Base-by-base conservation (phyloP, 2,888 invertebrate genomes). In the Pyrgus malvae region DNA sequence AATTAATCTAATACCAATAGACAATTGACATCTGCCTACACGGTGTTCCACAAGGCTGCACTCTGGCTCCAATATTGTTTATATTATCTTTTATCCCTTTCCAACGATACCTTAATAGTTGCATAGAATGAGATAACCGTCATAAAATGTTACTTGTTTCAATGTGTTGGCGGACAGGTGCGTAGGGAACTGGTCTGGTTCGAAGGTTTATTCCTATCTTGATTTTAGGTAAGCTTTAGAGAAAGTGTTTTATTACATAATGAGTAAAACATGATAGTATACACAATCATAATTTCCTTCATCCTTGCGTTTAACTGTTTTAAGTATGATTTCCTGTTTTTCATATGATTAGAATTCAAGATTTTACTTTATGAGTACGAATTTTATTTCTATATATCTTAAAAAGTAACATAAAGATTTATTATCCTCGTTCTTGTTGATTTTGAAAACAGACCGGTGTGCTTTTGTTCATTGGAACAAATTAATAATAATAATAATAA, bases 1-100 rank as follows among this genome's bases (percentile, higher is more conserved):
- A n/a, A n/a, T 21, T 21, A 21, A 21, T 21, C 21, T 21, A 21
- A n/a, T n/a, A 40, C n/a, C 11, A 40, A 27, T 19, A 42, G 42
- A 42, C 35, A 55, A 21, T 46, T 49, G 49, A 49, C 40, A 57
- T 55, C 72, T 65, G 56, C 81, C 78, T 72, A 79, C 77, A 65
- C 70, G 65, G 70, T 57, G 57, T 79, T 59, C 76, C 67, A 49
- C 80, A 81, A 83, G 83, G 80, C 60, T 74, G 63, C 61, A 63
- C 67, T 68, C 70, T 79, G 66, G 74, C 69, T 68, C 74, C 74
- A 65, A 59, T 59, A 62, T 63, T 70, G 66, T 73, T 78, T 71
- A 68, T 68, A 55, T 56, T 68, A 55, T 56, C 45, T 58, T 62
- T 54, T 60, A 59, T 72, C 67, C 62, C 63, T 70, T 64, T 71